Conservation (phyloP, 2,888 invertebrate species). For the Callyntrura guangdongensis region DNA sequence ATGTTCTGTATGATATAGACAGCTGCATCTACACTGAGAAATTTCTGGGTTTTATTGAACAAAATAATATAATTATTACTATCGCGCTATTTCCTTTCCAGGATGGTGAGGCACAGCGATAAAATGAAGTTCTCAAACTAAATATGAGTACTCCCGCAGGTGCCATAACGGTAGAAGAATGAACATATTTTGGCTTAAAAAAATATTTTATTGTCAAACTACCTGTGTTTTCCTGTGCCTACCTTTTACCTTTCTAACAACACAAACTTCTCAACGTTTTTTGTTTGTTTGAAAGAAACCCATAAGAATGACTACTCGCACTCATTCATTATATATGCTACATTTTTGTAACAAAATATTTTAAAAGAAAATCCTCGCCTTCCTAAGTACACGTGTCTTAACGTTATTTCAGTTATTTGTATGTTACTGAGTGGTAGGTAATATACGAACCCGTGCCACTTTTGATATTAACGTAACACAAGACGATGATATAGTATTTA, state of each 20-base stretch:
- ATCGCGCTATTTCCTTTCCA: constrained; percentile 3
- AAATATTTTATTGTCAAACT: neutral
- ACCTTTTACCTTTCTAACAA: neutral
- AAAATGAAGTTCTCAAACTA: neutral
- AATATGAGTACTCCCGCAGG: constrained; percentile 9
- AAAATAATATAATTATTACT: constrained; percentile 36
- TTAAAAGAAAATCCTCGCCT: neutral
- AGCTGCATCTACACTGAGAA: neutral
- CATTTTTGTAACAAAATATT: too few relatives aligned
- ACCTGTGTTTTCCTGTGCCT: neutral
- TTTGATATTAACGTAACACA: neutral
- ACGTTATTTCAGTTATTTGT: neutral
- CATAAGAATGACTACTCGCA: too few relatives aligned
- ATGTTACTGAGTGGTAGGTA: neutral
- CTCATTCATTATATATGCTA: too few relatives aligned
- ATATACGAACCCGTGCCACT: too few relatives aligned
- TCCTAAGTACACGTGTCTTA: neutral
- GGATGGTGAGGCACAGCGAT: neutral
- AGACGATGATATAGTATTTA: constrained; percentile 9
- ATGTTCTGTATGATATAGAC: neutral
- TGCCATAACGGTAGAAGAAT: neutral
- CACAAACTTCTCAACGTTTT: neutral
- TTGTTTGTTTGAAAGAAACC: too few relatives aligned
- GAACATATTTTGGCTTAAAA: neutral
- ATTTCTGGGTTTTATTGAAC: constrained; percentile 1